Conservation (phyloP, 2,888 invertebrate species). For the Ichneumoninae sp. region DNA sequence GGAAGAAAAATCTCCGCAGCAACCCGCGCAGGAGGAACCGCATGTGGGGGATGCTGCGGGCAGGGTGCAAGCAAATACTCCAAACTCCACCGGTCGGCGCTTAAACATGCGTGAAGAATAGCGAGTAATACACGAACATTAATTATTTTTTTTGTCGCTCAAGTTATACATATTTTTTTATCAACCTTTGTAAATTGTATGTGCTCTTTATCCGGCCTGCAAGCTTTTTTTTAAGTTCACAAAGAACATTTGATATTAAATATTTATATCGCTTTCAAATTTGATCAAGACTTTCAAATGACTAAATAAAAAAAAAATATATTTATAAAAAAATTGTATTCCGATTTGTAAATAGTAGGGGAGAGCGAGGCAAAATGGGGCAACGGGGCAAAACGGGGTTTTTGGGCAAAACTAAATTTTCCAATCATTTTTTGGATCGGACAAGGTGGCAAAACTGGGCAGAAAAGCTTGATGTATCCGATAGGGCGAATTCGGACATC, state of each 20-base stretch:
- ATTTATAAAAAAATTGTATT: too few species aligned
- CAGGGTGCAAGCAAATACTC: slow-evolving; percentile 51
- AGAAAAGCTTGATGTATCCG: too few species aligned
- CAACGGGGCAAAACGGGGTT: too few species aligned
- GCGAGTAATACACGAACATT: neutral
- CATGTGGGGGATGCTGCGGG: slow-evolving; percentile 68
- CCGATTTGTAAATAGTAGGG: too few species aligned
- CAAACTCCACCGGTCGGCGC: neutral
- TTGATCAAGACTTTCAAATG: too few species aligned
- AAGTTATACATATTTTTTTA: neutral
- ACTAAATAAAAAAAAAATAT: neutral
- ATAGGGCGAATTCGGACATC: too few species aligned
- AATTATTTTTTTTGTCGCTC: neutral
- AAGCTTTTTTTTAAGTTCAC: neutral
- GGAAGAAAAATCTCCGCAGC: slow-evolving; percentile 21
- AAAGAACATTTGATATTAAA: neutral
- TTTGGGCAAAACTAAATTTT: too few species aligned
- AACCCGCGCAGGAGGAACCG: slow-evolving; percentile 24
- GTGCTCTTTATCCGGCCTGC: neutral
- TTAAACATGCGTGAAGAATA: neutral
- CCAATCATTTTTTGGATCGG: too few species aligned
- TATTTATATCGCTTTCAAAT: neutral
- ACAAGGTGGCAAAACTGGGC: too few species aligned
- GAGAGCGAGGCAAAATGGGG: too few species aligned
- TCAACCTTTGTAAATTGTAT: neutral